Conservation (phyloP, 2,888 invertebrate genomes). For the Cheilosia soror region DNA sequence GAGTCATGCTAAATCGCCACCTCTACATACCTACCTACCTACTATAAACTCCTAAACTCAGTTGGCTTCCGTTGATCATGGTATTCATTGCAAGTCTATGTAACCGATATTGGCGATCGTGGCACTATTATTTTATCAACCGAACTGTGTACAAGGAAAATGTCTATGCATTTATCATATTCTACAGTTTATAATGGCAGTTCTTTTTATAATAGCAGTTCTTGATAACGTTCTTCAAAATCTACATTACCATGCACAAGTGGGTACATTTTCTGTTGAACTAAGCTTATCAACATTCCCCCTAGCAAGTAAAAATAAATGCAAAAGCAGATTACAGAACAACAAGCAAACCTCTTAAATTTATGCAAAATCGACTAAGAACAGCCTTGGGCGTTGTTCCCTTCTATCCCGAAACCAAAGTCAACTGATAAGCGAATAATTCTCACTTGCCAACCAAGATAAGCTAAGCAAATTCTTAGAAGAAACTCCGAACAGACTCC, state of each 20-base stretch:
- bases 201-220: no score
- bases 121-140: no score
- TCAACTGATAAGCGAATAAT: constrained; percentile 51
- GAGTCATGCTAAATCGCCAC: no score
- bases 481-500: constrained; percentile 7
- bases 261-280: background rate
- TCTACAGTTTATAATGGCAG: no score
- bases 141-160: no score
- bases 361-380: constrained; percentile 20
- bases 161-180: no score
- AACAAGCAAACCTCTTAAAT: background rate
- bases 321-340: constrained; percentile 3
- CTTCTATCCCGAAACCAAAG: background rate
- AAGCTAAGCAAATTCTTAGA: constrained; percentile 18
- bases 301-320: background rate
- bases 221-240: background rate
- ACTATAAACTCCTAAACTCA: no score
- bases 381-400: constrained; percentile 60
- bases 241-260: background rate
- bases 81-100: no score
- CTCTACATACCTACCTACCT: no score
- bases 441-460: constrained; percentile 30
- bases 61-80: no score
- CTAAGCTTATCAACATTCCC: background rate
- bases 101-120: no score